Base-by-base conservation (phyloP, 2,113 vertebrate genomes). In the Hippocampus zosterae region DNA sequence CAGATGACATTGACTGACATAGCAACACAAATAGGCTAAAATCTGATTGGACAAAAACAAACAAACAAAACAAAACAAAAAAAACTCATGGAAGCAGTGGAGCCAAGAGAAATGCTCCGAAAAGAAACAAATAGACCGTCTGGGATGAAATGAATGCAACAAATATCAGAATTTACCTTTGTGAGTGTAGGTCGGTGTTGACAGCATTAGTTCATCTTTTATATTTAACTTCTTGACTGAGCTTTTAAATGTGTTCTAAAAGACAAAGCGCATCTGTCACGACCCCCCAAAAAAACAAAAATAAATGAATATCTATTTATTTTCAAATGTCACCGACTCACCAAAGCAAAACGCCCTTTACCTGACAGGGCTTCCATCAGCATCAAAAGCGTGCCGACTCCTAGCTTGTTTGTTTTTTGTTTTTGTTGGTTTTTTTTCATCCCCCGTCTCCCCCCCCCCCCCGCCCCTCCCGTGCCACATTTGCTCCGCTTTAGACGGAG, bases 401-500 rank as follows among this genome's bases (percentile, higher is more conserved):
- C 71, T 63, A 1, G 33, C 60, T 12, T 10, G 37, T 61, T 61
- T 37, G 0, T 3, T 65, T 74, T 70, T 53, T 78, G 83, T 77
- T 15, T 50, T 67, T 42, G 79, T 76, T 76, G n/a, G n/a, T 55
- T 55, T 29, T 29, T 2, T 29, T 23, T 55, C 23, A 8, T 9
- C 8, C 2, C n/a, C n/a, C n/a, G n/a, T n/a, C n/a, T 8, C 52
- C 21, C n/a, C 16, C 7, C 52, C 33, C 33, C 33, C 5, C 5
- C 33, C 33, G 5, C 5, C 5, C 5, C 33, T 0, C 53, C 55
- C 52, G 0, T 67, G 84, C 84, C 85, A 84, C 48, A 78, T 82
- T 88, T 87, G 75, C 81, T 82, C 79, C 82, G 87, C 82, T 87
- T 90, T 88, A 84, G 78, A 80, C 68, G 25, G 67, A 75, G 84